Base-by-base conservation (phyloP, 1,140 invertebrate genomes). In the Drosophila punjabiensis region DNA sequence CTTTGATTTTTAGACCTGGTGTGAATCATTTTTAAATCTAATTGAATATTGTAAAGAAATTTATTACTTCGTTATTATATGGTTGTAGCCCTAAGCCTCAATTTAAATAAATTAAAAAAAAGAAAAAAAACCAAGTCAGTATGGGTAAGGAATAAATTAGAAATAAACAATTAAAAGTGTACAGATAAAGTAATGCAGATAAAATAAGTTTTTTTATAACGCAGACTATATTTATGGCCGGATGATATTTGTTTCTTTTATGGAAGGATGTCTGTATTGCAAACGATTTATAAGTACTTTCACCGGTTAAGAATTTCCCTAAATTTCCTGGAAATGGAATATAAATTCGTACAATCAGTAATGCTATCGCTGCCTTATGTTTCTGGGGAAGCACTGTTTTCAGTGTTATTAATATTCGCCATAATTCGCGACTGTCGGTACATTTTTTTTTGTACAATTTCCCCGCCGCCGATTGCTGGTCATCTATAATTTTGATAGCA, bases 401-500 rank as follows among this genome's bases (percentile, higher is more conserved):
- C 4, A 30, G 53, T 8, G 20, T 39, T 73, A 74, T 61, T 74
- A 52, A 74, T 74, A 73, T 74, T 73, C 20, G 68, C 70, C 68
- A 37, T 73, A 74, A 73, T 73, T 73, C n/a, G 35, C 33, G 48
- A 11, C 66, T 59, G 35, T 50, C 47, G 43, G 35, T 52, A 67
- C 47, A 24, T 24, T 68, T 71, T 69, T 68, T 48, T 56, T 30
- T 33, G 32, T 61, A 53, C 55, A 74, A 39, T 73, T 61, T 62
- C 55, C 55, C 45, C 47, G 18, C 45, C 47, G 18, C 30, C 55
- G 56, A 73, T 74, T 61, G 55, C 69, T 74, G 70, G 70, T 74
- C 70, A 74, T 74, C 68, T 52, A 74, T 74, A 74, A 74, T 74
- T 45, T 74, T 74, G 70, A 74, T 74, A 74, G 70, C 70, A 74